Percentiles rank a stretch among this genome's conserved stretches.
Conservation (phyloP, 2,888 invertebrate genomes). For the Caprella mutica region DNA sequence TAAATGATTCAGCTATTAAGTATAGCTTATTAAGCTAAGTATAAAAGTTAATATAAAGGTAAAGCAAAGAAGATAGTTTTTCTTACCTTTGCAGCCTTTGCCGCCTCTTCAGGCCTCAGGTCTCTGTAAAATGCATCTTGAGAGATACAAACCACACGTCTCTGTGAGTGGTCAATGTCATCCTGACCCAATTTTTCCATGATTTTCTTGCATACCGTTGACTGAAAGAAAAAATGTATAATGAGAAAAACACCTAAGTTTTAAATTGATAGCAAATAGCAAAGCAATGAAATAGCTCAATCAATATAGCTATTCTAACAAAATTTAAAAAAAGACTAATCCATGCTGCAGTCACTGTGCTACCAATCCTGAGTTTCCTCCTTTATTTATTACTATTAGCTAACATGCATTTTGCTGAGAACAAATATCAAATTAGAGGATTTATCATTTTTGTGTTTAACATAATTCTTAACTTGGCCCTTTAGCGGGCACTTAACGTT, state of each 20-base stretch:
- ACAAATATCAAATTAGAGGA: too few relatives aligned
- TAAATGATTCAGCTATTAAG: neutral
- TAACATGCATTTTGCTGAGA: too few relatives aligned
- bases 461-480: too few relatives aligned
- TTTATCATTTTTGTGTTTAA: too few relatives aligned
- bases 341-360: too few relatives aligned
- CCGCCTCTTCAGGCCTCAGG: conserved; percentile 63
- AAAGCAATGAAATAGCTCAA: neutral
- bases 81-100: conserved; percentile 56
- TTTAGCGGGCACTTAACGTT: too few relatives aligned
- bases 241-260: neutral
- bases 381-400: too few relatives aligned
- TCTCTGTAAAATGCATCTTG: conserved; percentile 95
- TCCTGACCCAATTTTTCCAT: conserved; percentile 93
- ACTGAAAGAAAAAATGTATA: conserved; percentile 47
- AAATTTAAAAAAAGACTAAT: too few relatives aligned
- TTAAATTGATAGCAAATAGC: conserved; percentile 17
- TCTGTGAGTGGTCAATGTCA: conserved; percentile 72
- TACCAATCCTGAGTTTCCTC: too few relatives aligned
- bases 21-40: neutral
- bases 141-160: conserved; percentile 85
- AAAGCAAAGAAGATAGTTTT: neutral
- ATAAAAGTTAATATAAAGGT: conserved; percentile 1
- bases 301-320: too few relatives aligned
- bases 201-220: conserved; percentile 94